Base-by-base conservation (phyloP, 2,888 invertebrate species). In the Sinhomidia bicolor region DNA sequence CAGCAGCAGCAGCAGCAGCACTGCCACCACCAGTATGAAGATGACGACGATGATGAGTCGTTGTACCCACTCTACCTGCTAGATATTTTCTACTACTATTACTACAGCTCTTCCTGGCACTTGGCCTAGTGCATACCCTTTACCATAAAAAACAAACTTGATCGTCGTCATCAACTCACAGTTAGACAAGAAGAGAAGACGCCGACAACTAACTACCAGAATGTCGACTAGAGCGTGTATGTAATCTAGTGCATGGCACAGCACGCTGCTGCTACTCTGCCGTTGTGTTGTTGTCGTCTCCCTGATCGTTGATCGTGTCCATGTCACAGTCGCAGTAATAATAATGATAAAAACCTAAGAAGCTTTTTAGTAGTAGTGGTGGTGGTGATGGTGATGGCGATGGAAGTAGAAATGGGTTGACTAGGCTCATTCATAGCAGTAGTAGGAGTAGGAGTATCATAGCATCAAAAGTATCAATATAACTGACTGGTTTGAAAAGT, bases 101-200 rank as follows among this genome's bases (percentile, higher is more conserved):
- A n/a, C n/a, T 41, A 57, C 57, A 1, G 17, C 26, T 20, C 57
- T 57, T 20, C 29, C 62, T 62, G 62, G 62, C 62, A 62, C 62
- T 62, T 62, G 62, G 62, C 62, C 62, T 62, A 62, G 62, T 62
- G 57, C 26, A 29, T 71, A 71, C 71, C 71, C 71, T 71, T 71
- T 71, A 29, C 71, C 12, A 9, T 5, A 62, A 44, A 68, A 71
- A 71, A 71, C 71, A 32, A 44, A 6, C 41, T 71, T 71, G 14
- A 71, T 71, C 44, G 17, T 68, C 41, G 7, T 41, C 26, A 32
- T 17, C 6, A 20, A 44, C 71, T 36, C 10, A 41, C 41, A 76
- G 29, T 17, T 4, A 54, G 32, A 78, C 54, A 3, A 51, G 36
- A 68, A 17, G 29, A 78, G 54, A 78, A n/a, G n/a, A n/a, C n/a